These are phyloP conservation scores for Priapulus caudatus DNA, from an alignment of 2,888 invertebrate species.

Conservation along the genomic window DNA sequence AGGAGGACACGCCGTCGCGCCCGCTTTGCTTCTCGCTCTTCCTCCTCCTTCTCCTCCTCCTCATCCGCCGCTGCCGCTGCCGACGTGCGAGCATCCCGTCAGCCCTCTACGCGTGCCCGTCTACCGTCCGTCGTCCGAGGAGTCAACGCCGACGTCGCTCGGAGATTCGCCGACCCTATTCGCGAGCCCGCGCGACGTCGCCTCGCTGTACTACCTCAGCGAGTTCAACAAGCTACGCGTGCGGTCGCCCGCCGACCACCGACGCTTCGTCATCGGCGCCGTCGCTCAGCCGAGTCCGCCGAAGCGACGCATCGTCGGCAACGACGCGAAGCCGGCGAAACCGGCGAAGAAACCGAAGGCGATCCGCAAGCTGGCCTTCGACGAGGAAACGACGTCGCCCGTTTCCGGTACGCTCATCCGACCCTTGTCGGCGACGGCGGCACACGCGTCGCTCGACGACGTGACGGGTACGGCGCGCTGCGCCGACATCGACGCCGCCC, in stretches of 20 bases:
- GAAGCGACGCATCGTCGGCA: neutral
- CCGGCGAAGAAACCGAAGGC: slow-evolving; percentile 29
- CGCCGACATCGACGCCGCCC: slow-evolving; percentile 88
- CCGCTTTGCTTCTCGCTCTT: no score
- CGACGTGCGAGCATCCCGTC: no score
- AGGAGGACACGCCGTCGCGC: neutral
- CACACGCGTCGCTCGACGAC: slow-evolving; percentile 22
- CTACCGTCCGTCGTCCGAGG: neutral
- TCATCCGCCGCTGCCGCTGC: neutral
- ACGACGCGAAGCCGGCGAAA: neutral
- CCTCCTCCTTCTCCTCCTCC: no score
- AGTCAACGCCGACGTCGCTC: neutral
- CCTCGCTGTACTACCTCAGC: neutral
- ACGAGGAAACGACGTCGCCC: slow-evolving; percentile 80
- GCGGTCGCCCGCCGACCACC: neutral
- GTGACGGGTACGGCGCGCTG: slow-evolving; percentile 45
- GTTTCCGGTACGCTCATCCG: slow-evolving; percentile 88
- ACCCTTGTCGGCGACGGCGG: slow-evolving; percentile 66
- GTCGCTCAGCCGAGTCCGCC: no score
- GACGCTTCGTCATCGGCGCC: neutral
- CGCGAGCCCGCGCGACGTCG: neutral
- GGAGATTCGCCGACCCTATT: neutral
- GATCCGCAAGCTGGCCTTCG: slow-evolving; percentile 62
- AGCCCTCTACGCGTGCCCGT: neutral
- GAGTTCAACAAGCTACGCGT: neutral